Evolutionary conservation across 2,888 invertebrate genomes (phyloP).

Genomic region (Epinotia ramella): DNA sequence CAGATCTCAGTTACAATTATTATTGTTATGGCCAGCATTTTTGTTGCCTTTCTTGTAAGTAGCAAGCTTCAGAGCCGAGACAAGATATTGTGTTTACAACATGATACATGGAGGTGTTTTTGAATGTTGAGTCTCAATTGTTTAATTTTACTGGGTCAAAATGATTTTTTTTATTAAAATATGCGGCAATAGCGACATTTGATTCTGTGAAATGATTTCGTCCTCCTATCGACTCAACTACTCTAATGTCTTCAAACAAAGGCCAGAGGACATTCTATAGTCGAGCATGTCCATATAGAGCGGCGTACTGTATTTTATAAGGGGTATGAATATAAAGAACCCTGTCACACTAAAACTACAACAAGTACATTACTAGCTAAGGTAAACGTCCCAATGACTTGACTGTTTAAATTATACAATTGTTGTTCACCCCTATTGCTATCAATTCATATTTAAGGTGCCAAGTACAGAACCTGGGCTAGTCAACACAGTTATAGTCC

Average conservation of each 20-base stretch:
- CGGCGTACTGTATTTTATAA: neutral
- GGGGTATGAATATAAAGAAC: neutral
- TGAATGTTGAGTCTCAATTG: too few species aligned
- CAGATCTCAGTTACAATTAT: neutral
- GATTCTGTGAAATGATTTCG: slow-evolving; percentile 7
- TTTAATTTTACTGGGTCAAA: too few species aligned
- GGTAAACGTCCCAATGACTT: too few species aligned
- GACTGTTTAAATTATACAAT: too few species aligned
- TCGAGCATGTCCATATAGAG: neutral
- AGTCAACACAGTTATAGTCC: too few species aligned
- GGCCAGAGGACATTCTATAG: slow-evolving; percentile 17
- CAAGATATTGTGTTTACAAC: too few species aligned
- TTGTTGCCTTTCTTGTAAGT: neutral
- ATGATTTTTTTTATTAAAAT: too few species aligned
- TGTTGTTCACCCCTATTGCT: too few species aligned
- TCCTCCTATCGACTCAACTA: slow-evolving; percentile 6
- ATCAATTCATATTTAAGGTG: too few species aligned
- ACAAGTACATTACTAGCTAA: too few species aligned
- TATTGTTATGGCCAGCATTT: neutral
- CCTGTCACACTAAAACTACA: neutral
- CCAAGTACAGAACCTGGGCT: too few species aligned
- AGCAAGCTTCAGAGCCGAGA: neutral
- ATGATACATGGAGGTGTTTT: too few species aligned
- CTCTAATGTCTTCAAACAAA: slow-evolving; percentile 26
- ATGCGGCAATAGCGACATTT: neutral